phyloP scores from a whole-genome alignment of 2,113 vertebrate genomes.

The Lagenorhynchus albirostris region DNA sequence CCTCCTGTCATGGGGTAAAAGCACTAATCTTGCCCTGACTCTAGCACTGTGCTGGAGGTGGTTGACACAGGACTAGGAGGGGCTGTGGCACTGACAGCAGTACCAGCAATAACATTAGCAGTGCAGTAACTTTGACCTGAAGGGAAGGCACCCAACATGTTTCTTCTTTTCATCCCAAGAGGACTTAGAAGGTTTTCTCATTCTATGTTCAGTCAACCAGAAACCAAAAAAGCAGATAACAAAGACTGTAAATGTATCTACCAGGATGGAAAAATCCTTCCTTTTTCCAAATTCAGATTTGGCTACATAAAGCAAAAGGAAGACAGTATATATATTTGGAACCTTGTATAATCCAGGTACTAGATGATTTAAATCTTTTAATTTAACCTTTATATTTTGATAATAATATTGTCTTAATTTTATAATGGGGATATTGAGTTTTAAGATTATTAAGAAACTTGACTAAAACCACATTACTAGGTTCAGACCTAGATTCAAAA shows the following conservation, averaged over 20 bases:
- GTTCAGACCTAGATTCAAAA: background rate
- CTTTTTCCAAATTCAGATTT: background rate
- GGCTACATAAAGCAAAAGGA: background rate
- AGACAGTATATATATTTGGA: background rate
- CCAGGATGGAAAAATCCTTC: background rate
- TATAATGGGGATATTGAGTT: background rate
- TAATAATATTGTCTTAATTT: background rate
- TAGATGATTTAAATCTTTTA: background rate
- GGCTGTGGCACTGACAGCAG: too few relatives aligned
- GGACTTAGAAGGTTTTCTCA: background rate
- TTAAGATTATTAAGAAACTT: background rate
- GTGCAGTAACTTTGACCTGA: background rate
- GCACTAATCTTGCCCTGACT: background rate
- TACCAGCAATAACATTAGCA: too few relatives aligned
- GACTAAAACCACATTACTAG: background rate
- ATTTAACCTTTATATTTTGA: background rate
- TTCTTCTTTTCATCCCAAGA: background rate
- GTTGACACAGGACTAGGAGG: background rate
- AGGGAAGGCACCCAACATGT: background rate
- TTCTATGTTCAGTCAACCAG: background rate
- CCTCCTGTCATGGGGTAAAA: background rate
- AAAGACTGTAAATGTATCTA: background rate
- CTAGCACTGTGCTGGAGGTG: accelerated
- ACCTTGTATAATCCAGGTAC: background rate
- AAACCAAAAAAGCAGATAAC: background rate